phyloP scores from a whole-genome alignment of 1,140 invertebrate species.

The Hermetia illucens region DNA sequence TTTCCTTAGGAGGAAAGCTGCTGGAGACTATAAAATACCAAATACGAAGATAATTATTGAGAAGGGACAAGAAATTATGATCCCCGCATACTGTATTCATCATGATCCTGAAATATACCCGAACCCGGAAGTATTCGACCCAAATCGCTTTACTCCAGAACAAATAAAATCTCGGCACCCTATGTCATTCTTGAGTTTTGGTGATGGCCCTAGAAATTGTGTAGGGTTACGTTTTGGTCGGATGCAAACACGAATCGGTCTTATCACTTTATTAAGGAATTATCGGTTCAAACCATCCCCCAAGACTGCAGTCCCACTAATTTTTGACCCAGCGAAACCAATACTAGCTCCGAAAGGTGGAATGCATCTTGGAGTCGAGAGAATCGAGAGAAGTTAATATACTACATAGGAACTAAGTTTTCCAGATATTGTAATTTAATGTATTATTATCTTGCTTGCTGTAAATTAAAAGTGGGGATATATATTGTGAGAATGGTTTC shows the following conservation, averaged over 20 bases:
- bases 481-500: no score
- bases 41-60: conserved; percentile 29
- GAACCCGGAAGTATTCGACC: conserved; percentile 48
- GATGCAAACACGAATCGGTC: conserved; percentile 42
- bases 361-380: no score
- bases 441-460: no score
- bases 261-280: no score
- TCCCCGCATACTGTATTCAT: conserved; percentile 30
- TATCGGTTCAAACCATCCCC: no score
- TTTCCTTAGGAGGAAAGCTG: conserved; percentile 30
- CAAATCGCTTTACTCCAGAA: conserved; percentile 46
- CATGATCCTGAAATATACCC: conserved; percentile 36
- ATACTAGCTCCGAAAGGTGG: no score
- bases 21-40: conserved; percentile 27
- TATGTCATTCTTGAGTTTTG: conserved; percentile 44
- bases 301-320: no score
- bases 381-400: no score
- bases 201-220: conserved; percentile 29
- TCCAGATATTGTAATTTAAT: no score
- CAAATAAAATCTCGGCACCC: conserved; percentile 30
- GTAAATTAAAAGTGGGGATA: no score
- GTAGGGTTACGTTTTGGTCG: conserved; percentile 45
- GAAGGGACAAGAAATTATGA: conserved; percentile 22
- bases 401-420: no score
- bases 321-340: no score